These are phyloP conservation scores for Lacanobia wlatinum DNA, from an alignment of 2,888 invertebrate genomes.

Conservation along the genomic window DNA sequence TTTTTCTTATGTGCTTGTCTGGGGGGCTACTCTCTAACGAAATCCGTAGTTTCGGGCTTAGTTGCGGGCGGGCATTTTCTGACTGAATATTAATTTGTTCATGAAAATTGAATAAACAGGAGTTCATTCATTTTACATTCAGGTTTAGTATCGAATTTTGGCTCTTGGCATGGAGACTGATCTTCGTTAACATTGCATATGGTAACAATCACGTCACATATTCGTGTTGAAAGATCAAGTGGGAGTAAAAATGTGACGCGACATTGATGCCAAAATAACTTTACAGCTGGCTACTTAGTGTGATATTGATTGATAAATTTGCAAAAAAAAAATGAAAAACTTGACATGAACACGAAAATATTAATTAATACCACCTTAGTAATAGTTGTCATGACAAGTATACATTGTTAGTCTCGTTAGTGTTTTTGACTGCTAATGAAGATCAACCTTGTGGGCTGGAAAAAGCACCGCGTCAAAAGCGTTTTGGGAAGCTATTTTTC, in stretches of 20 bases:
- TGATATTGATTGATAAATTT: background rate
- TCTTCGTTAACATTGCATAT: constrained; percentile 64
- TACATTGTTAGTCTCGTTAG: background rate
- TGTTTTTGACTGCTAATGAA: constrained; percentile 3
- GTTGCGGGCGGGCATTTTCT: too few relatives aligned
- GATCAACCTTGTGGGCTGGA: background rate
- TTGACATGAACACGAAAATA: background rate
- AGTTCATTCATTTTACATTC: constrained; percentile 2
- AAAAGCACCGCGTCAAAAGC: background rate
- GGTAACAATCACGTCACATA: constrained; percentile 56
- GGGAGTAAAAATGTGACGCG: constrained; percentile 78
- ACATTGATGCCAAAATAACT: constrained; percentile 85
- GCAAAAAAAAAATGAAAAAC: background rate
- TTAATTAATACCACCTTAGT: background rate
- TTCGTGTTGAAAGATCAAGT: constrained; percentile 75
- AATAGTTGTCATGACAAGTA: background rate
- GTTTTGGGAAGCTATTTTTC: background rate
- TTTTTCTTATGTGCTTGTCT: background rate
- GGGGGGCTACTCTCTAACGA: too few relatives aligned
- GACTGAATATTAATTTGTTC: background rate
- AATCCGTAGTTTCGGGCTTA: too few relatives aligned
- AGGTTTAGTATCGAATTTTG: constrained; percentile 47
- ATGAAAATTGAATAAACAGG: background rate
- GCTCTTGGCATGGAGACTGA: constrained; percentile 65
- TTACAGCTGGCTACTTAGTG: constrained; percentile 78